Evolutionary conservation across 2,888 invertebrate species (phyloP), one percentile per base, ranked within the genome.

Genomic region (Hemaris fuciformis): DNA sequence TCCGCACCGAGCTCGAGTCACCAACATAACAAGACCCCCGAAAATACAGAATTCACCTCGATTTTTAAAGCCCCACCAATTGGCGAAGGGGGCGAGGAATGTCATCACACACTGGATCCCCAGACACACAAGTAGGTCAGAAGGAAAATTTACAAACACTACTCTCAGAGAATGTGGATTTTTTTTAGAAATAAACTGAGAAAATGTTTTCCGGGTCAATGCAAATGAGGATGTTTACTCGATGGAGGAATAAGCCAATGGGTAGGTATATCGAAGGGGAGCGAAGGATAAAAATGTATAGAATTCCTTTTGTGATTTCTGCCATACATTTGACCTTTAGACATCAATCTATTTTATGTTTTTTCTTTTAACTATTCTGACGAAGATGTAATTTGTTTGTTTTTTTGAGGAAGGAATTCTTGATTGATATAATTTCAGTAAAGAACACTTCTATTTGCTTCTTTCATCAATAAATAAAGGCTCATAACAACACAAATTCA

Each of bases 81-180:
- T 72, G 73, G 76, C 66, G 66, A 70, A 75, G 72, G 70, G 75
- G 76, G 68, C 71, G 76, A 64, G 79, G 87, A 63, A 79, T 87
- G 66, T 82, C 91, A 78, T 65, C 66, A 45, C 70, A 70, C 64
- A 73, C 75, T 89, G 88, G 91, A 74, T 74, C 72, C 74, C 75
- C 81, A 85, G 83, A 88, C 82, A 80, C 80, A 84, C 90, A 92
- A 91, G 89, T 92, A 91, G 91, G 91, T 92, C 91, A 91, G 83
- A 90, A 82, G 89, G 90, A 91, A 91, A 90, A 89, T 91, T 89
- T 89, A 91, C 90, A 90, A 91, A 91, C 87, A 90, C 89, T 89
- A 89, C 86, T 85, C 83, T 75, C 74, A 63, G 76, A 74, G 79
- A 81, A 79, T 83, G 84, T 82, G 80, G 83, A 79, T 83, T 88